These are phyloP conservation scores for Aphelenchoides fujianensis DNA, from an alignment of 1,140 invertebrate species.

Conservation along the genomic window DNA sequence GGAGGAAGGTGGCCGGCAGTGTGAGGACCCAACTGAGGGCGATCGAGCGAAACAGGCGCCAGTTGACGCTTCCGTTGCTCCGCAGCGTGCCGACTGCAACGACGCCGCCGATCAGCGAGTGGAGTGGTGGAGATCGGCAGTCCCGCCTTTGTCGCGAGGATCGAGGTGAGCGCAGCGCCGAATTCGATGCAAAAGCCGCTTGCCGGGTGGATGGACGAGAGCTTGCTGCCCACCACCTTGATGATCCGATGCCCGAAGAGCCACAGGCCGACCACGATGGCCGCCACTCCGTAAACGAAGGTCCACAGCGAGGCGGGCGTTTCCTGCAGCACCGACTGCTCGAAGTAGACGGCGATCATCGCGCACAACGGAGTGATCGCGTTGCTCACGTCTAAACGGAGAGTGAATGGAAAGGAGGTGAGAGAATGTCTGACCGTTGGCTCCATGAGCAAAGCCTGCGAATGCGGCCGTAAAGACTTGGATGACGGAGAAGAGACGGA, in stretches of 20 bases:
- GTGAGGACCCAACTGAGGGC: too few species aligned
- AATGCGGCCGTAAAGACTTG: slow-evolving; percentile 48
- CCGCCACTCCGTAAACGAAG: slow-evolving; percentile 64
- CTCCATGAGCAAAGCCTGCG: slow-evolving; percentile 46
- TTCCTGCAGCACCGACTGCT: slow-evolving; percentile 66
- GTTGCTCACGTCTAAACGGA: slow-evolving; percentile 73
- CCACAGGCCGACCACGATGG: slow-evolving; percentile 90
- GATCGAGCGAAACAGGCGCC: too few species aligned
- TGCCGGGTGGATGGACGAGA: too few species aligned
- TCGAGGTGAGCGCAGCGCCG: too few species aligned
- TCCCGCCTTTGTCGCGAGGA: too few species aligned
- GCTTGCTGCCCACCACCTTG: too few species aligned
- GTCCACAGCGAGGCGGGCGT: slow-evolving; percentile 21
- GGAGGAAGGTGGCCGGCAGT: too few species aligned
- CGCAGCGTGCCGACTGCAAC: too few species aligned
- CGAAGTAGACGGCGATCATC: slow-evolving; percentile 75
- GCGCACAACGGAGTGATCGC: slow-evolving; percentile 89
- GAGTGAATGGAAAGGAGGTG: not conserved
- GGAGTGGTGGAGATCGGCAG: too few species aligned
- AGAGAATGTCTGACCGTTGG: slow-evolving; percentile 26
- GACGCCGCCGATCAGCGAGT: too few species aligned
- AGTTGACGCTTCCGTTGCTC: too few species aligned
- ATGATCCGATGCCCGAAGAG: slow-evolving; percentile 90
- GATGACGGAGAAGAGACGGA: slow-evolving; percentile 32
- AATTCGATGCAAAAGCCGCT: too few species aligned